Percentiles rank a stretch among this genome's conserved stretches.
Conservation (phyloP, 1,140 invertebrate species). For the Cheumatopsyche charites region DNA sequence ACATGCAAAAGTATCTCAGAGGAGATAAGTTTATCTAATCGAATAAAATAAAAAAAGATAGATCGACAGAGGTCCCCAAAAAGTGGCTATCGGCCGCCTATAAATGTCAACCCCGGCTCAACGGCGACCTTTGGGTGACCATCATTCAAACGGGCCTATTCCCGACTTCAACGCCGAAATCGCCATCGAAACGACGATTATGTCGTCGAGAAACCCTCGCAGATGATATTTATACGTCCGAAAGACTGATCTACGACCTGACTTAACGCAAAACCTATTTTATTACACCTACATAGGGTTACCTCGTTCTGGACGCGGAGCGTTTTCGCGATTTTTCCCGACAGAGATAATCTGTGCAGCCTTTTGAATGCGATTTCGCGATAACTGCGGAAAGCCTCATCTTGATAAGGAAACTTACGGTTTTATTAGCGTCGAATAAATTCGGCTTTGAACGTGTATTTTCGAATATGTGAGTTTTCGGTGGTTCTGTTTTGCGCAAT, state of each 20-base stretch:
- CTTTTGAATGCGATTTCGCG: constrained; percentile 3
- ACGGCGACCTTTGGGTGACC: not conserved
- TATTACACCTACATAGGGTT: not conserved
- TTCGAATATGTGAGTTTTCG: too few relatives aligned
- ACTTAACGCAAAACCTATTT: not conserved
- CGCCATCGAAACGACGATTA: not conserved
- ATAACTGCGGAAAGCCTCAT: not conserved
- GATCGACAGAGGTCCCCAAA: too few relatives aligned
- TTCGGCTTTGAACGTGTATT: not conserved
- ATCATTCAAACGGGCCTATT: not conserved
- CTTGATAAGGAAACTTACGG: not conserved
- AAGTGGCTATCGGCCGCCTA: not conserved
- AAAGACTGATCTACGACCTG: not conserved
- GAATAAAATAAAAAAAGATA: too few relatives aligned
- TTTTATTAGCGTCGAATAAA: constrained; percentile 16
- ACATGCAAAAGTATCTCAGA: too few relatives aligned
- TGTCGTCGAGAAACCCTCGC: not conserved
- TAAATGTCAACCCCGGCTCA: constrained; percentile 16
- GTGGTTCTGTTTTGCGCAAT: too few relatives aligned
- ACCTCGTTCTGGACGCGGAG: not conserved
- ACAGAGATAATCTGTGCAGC: not conserved
- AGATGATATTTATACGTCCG: not conserved
- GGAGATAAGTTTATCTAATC: too few relatives aligned
- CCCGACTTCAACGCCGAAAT: not conserved
- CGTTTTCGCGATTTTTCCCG: not conserved